Conservation (phyloP, 2,113 vertebrate genomes). For the Gadus macrocephalus region DNA sequence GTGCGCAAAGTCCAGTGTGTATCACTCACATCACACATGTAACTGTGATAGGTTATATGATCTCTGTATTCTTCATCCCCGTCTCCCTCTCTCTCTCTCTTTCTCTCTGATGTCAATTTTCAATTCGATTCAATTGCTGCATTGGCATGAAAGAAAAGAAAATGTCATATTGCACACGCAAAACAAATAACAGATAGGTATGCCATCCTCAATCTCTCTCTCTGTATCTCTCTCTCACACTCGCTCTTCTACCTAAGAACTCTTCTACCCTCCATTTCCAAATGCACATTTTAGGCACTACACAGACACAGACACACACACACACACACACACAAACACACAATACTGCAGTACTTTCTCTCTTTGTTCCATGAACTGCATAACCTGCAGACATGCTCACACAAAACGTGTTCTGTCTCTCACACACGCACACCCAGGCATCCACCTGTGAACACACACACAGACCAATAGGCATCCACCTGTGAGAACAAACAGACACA, state of each 20-base stretch:
- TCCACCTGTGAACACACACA: background rate
- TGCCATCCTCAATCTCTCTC: slow-evolving; percentile 18
- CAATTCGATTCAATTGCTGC: too few species aligned
- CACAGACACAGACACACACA: slow-evolving; percentile 19
- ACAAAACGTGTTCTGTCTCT: background rate
- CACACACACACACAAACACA: slow-evolving; percentile 15
- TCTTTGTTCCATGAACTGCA: background rate
- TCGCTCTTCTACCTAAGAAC: background rate
- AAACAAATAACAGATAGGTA: background rate
- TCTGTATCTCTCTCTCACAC: slow-evolving; percentile 18
- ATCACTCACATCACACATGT: too few species aligned
- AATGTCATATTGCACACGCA: background rate
- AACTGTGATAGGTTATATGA: too few species aligned
- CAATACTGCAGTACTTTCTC: slow-evolving; percentile 11
- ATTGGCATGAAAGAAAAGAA: too few species aligned
- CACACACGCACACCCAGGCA: slow-evolving; percentile 3
- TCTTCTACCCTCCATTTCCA: background rate
- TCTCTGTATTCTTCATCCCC: background rate
- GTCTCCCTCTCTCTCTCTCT: slow-evolving; percentile 1
- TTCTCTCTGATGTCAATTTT: background rate
- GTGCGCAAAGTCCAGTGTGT: too few species aligned
- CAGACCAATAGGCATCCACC: too few species aligned
- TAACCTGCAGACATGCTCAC: background rate
- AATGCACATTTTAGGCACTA: too few species aligned
- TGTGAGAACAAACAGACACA: background rate